Evolutionary conservation across 37 sponge, comb jelly and placozoan species (phyloP).

Genomic region (Agelas oroides): DNA sequence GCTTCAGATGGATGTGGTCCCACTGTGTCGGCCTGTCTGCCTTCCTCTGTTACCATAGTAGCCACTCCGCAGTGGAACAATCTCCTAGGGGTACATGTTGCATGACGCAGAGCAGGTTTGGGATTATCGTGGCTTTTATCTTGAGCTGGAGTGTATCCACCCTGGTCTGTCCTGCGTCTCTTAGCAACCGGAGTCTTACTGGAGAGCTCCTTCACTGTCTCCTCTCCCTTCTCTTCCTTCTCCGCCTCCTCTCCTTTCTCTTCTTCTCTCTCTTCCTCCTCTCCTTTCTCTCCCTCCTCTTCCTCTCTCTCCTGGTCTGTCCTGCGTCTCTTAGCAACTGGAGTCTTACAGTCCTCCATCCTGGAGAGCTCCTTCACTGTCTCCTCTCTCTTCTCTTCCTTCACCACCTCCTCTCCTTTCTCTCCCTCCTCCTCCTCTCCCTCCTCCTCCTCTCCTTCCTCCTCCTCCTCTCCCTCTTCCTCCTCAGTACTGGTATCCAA

Average conservation of each 20-base stretch:
- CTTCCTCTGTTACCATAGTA: neutral
- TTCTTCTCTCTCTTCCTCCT: neutral
- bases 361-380: neutral
- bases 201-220: neutral
- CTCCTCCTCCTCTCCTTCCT: neutral
- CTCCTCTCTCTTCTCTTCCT: neutral
- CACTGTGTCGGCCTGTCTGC: neutral
- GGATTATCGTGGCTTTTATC: no score
- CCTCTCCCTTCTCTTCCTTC: neutral
- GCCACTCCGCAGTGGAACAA: no score
- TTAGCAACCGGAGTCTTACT: neutral
- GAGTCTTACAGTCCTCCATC: neutral
- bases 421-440: neutral
- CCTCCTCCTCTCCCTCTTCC: neutral
- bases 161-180: neutral
- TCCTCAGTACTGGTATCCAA: slow-evolving; percentile 1
- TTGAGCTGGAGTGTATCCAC: neutral
- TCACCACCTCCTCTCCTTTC: no score
- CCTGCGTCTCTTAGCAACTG: neutral
- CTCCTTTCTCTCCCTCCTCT: neutral
- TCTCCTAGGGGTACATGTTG: no score
- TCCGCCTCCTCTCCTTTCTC: no score
- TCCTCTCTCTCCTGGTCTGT: neutral
- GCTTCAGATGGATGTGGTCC: neutral
- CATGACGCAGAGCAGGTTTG: no score